phyloP scores from a whole-genome alignment of 2,113 vertebrate species.

The Diglossa brunneiventris region DNA sequence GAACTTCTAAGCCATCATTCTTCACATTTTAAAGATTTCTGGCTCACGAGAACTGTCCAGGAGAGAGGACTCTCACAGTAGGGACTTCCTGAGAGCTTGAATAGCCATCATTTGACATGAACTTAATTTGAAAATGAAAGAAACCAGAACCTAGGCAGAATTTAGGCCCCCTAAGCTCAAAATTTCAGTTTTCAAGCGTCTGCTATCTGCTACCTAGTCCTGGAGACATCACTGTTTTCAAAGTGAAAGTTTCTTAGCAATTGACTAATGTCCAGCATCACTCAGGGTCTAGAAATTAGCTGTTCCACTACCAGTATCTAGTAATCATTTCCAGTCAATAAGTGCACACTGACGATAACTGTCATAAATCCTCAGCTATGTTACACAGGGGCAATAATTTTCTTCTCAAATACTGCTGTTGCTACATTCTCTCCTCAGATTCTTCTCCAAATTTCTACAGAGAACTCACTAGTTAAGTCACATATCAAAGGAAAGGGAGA shows the following conservation, averaged over 20 bases:
- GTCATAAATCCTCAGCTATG: background rate
- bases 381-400: background rate
- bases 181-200: background rate
- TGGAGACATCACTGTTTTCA: background rate
- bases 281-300: background rate
- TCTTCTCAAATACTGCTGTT: background rate
- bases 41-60: background rate
- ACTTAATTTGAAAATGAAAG: background rate
- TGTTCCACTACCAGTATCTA: background rate
- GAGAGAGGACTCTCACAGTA: background rate
- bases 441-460: background rate
- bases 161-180: background rate
- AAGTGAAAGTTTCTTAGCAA: background rate
- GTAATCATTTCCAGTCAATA: background rate
- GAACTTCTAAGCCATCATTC: background rate
- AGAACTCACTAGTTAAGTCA: background rate
- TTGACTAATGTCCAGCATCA: background rate
- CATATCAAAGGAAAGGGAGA: background rate
- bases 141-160: background rate
- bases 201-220: background rate
- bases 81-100: background rate
- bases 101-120: background rate
- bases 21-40: background rate
- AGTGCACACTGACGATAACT: background rate
- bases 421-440: background rate